phyloP scores from a whole-genome alignment of 2,113 vertebrate species.

The Sciurus niger region DNA sequence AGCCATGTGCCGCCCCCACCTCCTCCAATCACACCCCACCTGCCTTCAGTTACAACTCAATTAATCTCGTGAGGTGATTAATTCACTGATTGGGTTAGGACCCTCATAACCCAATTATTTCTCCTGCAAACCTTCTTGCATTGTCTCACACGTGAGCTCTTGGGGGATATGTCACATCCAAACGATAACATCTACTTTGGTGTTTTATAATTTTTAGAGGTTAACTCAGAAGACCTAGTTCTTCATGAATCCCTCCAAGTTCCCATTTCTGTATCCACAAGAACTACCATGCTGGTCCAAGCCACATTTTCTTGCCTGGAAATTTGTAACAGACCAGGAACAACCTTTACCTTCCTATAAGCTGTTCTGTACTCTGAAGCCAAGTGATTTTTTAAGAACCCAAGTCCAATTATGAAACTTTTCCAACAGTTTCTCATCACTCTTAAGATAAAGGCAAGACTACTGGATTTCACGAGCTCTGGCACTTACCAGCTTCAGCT shows the following conservation, averaged over 20 bases:
- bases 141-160: too few relatives aligned
- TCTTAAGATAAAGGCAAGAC: background rate
- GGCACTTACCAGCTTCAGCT: background rate
- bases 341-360: background rate
- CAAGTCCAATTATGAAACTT: background rate
- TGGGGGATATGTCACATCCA: too few relatives aligned
- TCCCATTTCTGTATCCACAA: background rate
- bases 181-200: background rate
- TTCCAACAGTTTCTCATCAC: background rate
- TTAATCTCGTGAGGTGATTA: too few relatives aligned
- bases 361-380: background rate
- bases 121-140: too few relatives aligned
- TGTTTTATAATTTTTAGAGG: background rate
- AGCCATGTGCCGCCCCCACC: too few relatives aligned
- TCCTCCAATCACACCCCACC: too few relatives aligned
- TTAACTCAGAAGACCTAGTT: background rate
- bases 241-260: background rate
- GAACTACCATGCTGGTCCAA: background rate
- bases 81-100: too few relatives aligned
- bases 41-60: too few relatives aligned
- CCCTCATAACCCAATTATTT: too few relatives aligned
- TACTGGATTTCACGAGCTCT: background rate
- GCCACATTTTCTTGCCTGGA: background rate
- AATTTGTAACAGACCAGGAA: background rate
- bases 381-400: background rate